Base-by-base conservation (phyloP, 2,888 invertebrate species). In the Drosophila crucigera region DNA sequence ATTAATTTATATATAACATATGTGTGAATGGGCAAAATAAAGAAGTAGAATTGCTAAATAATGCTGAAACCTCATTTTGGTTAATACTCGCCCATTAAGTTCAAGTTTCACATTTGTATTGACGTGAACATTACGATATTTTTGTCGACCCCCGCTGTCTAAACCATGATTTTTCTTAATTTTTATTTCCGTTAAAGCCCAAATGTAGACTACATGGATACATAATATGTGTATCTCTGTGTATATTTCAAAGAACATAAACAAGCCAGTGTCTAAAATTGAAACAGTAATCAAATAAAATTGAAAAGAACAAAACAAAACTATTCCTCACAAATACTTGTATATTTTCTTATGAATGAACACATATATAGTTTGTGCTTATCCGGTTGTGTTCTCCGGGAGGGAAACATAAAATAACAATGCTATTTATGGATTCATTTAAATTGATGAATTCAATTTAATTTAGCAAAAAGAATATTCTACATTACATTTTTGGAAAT, bases 41-140 rank as follows among this genome's bases (percentile, higher is more conserved):
- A 81, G 78, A 81, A 62, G 70, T 76, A 70, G 70, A 78, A 76
- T 73, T 78, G 78, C 81, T 76, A 78, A 78, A 72, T 73, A 70
- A 66, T 37, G 56, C 25, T 68, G 22, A 35, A 35, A 56, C 14
- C 7, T 16, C 10, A n/a, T 50, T 50, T 58, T 52, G 35, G 14
- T 49, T 61, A 43, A 31, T 31, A 49, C 56, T 49, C 19, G 50
- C 5, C 10, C 6, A 22, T 35, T 10, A 16, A 33, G 10, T 16
- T 33, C 35, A 49, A 49, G 28, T 37, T 53, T 25, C 11, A n/a
- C 31, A 55, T 49, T 68, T 37, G 25, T 10, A 37, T 28, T 43
- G 22, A 28, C 14, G 33, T 31, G 6, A 39, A 7, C 2, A 19
- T 37, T 19, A 11, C 10, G n/a, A 60, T 16, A 19, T 31, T 16